Conservation (phyloP, 2,113 vertebrate species). For the Corythoichthys intestinalis region DNA sequence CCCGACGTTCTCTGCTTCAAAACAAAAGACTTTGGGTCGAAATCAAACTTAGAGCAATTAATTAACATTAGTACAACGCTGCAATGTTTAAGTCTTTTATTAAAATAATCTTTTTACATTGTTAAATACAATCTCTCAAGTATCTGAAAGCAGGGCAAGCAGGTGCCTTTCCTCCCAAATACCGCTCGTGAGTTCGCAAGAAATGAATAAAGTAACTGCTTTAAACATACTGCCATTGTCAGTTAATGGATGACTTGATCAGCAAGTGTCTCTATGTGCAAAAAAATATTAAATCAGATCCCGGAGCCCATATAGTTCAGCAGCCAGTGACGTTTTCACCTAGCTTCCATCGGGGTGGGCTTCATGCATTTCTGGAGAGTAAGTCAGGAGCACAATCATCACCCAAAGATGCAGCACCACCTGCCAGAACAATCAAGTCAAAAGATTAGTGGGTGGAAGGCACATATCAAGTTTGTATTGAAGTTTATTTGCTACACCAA, state of each 20-base stretch:
- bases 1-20: too few species aligned
- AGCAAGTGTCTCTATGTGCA: slow-evolving; percentile 60
- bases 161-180: slow-evolving; percentile 29
- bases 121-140: slow-evolving; percentile 62
- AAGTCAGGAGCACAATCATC: slow-evolving; percentile 95
- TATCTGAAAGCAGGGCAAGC: slow-evolving; percentile 31
- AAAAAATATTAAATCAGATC: slow-evolving; percentile 33
- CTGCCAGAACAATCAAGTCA: slow-evolving; percentile 58
- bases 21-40: background rate
- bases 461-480: background rate
- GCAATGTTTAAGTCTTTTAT: slow-evolving; percentile 44
- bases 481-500: background rate
- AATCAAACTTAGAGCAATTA: background rate
- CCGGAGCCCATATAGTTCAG: slow-evolving; percentile 44
- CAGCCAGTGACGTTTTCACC: slow-evolving; percentile 41
- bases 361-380: slow-evolving; percentile 93
- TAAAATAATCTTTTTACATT: slow-evolving; percentile 64
- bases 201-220: slow-evolving; percentile 24
- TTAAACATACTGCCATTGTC: slow-evolving; percentile 25
- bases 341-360: slow-evolving; percentile 77
- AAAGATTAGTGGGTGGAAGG: background rate
- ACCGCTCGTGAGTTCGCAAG: slow-evolving; percentile 22
- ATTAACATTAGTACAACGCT: background rate
- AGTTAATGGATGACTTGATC: slow-evolving; percentile 19
- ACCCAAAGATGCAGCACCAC: slow-evolving; percentile 94